These are phyloP conservation scores for Aratinga solstitialis DNA, from an alignment of 2,797 vertebrate genomes.

Conservation along the genomic window DNA sequence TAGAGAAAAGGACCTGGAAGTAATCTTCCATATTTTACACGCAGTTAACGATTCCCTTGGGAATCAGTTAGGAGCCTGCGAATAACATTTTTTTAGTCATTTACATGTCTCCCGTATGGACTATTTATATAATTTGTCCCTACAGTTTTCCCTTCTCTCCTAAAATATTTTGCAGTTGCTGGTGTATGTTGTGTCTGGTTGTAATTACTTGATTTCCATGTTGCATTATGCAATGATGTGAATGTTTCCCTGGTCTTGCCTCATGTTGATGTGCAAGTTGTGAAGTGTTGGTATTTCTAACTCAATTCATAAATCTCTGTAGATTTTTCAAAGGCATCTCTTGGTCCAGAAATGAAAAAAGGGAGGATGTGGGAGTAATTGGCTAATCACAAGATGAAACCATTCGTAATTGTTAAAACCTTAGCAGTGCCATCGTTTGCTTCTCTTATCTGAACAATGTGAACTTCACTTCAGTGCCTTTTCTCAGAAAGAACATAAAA, in stretches of 20 bases:
- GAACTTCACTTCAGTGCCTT: constrained; percentile 32
- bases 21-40: not conserved
- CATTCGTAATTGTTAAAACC: constrained; percentile 67
- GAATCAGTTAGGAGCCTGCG: not conserved
- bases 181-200: not conserved
- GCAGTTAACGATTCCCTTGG: not conserved
- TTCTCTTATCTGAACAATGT: constrained; percentile 64
- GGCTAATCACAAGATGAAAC: constrained; percentile 63
- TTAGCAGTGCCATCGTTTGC: constrained; percentile 43
- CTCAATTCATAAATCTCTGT: constrained; percentile 27
- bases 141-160: not conserved
- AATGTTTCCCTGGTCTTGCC: not conserved
- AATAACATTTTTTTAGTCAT: not conserved
- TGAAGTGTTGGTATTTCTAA: constrained; percentile 13
- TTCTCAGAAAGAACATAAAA: constrained; percentile 14
- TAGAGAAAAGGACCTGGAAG: not conserved
- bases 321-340: constrained; percentile 35
- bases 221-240: not conserved
- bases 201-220: not conserved
- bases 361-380: constrained; percentile 45
- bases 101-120: not conserved
- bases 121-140: not conserved
- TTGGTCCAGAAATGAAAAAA: constrained; percentile 33
- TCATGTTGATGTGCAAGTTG: not conserved
- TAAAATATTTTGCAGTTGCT: not conserved